Percentiles rank a stretch among this genome's conserved stretches.
Conservation (phyloP, 2,888 invertebrate genomes). For the Drosophila fungiperda region DNA sequence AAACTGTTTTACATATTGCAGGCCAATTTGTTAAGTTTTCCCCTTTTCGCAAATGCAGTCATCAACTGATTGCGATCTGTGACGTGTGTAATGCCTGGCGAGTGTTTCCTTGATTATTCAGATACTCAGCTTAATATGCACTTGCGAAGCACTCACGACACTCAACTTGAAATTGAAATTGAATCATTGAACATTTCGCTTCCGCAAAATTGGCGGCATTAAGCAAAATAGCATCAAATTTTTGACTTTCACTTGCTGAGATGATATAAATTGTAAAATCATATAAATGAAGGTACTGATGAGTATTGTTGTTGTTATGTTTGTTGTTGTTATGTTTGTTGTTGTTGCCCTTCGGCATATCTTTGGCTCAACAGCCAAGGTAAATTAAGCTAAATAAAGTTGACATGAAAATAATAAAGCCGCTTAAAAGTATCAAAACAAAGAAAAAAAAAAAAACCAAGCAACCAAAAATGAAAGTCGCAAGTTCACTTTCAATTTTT, state of each 20-base stretch:
- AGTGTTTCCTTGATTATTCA: slow-evolving; percentile 32
- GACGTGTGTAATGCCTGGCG: neutral
- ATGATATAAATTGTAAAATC: slow-evolving; percentile 51
- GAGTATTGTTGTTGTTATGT: slow-evolving; percentile 19
- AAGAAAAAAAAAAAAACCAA: slow-evolving; percentile 2
- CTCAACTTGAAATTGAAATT: slow-evolving; percentile 38
- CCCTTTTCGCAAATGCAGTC: neutral
- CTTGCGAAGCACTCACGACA: slow-evolving; percentile 22
- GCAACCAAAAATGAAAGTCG: slow-evolving; percentile 73
- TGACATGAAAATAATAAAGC: slow-evolving; percentile 77
- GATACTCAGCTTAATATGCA: slow-evolving; percentile 10
- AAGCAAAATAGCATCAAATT: slow-evolving; percentile 40
- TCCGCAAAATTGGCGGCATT: slow-evolving; percentile 66
- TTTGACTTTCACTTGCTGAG: slow-evolving; percentile 64
- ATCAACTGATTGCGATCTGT: slow-evolving; percentile 25
- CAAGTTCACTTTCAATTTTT: slow-evolving; percentile 77
- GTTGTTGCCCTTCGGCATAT: slow-evolving; percentile 49
- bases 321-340: slow-evolving; percentile 6
- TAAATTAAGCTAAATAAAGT: slow-evolving; percentile 73
- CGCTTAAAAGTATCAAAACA: slow-evolving; percentile 68
- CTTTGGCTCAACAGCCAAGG: slow-evolving; percentile 58
- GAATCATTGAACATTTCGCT: slow-evolving; percentile 47
- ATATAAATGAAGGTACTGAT: slow-evolving; percentile 37
- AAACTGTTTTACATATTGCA: neutral
- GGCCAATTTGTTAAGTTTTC: neutral